These are phyloP conservation scores for Gortyna flavago DNA, from an alignment of 2,888 invertebrate genomes.

Conservation along the genomic window DNA sequence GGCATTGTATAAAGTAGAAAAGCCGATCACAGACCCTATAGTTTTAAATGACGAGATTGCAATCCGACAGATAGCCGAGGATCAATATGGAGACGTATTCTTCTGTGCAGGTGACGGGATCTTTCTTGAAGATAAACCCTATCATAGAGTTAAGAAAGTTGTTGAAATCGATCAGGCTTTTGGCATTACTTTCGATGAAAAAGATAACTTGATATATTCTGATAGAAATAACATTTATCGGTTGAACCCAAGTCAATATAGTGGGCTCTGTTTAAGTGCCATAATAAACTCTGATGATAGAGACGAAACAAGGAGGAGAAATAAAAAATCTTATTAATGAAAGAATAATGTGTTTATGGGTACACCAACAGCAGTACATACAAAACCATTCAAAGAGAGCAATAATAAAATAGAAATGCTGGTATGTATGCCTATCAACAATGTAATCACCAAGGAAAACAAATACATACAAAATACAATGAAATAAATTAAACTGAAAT, in stretches of 20 bases:
- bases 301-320: slow-evolving; percentile 17
- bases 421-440: neutral
- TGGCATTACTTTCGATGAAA: slow-evolving; percentile 82
- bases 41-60: slow-evolving; percentile 76
- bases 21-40: slow-evolving; percentile 63
- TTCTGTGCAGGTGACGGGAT: slow-evolving; percentile 80
- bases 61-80: slow-evolving; percentile 81
- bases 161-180: slow-evolving; percentile 77
- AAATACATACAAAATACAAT: neutral
- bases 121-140: slow-evolving; percentile 82
- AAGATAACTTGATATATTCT: slow-evolving; percentile 80
- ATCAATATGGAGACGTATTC: slow-evolving; percentile 81
- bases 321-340: neutral
- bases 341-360: neutral
- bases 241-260: slow-evolving; percentile 74
- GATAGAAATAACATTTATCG: slow-evolving; percentile 78
- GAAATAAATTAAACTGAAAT: neutral
- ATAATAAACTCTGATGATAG: slow-evolving; percentile 48
- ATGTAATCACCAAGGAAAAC: no score
- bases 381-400: neutral
- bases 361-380: neutral
- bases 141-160: slow-evolving; percentile 72
- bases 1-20: slow-evolving; percentile 82
- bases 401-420: neutral
- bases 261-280: slow-evolving; percentile 69